Percentiles rank a stretch among this genome's conserved stretches.
Evolutionary conservation across 92 coral and sea anemone species (phyloP).

Genomic region (Epizoanthus illoricatus): DNA sequence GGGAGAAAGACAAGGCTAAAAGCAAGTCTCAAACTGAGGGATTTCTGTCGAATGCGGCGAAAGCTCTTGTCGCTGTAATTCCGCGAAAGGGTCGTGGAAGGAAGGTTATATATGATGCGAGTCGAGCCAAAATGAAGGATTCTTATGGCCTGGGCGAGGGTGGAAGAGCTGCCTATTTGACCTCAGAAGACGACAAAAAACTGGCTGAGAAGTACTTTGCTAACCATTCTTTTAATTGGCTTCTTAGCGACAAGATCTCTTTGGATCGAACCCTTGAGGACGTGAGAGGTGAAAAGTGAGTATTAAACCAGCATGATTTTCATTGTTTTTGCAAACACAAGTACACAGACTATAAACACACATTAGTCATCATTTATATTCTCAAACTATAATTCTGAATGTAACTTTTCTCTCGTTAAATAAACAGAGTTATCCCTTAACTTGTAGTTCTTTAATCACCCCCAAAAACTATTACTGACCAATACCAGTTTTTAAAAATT

Average conservation of each 20-base stretch:
- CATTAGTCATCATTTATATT: not conserved
- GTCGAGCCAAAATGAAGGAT: slow-evolving; percentile 78
- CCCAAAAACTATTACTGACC: not conserved
- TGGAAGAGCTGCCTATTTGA: slow-evolving; percentile 86
- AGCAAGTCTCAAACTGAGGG: slow-evolving; percentile 48
- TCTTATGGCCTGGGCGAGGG: slow-evolving; percentile 86
- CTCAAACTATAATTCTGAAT: too few species aligned
- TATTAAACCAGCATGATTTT: not conserved
- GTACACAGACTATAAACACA: not conserved
- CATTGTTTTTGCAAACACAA: not conserved
- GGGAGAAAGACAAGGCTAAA: slow-evolving; percentile 67
- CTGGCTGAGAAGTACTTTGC: slow-evolving; percentile 81
- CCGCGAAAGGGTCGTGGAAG: slow-evolving; percentile 70
- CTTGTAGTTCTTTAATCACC: not conserved
- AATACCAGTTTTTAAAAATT: not conserved
- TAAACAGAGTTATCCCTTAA: not conserved
- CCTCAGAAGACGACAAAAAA: slow-evolving; percentile 81
- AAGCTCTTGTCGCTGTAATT: slow-evolving; percentile 69
- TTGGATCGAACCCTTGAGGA: slow-evolving; percentile 93
- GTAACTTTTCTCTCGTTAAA: too few species aligned
- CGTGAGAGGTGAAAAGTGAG: slow-evolving; percentile 86
- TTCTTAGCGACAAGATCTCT: slow-evolving; percentile 88
- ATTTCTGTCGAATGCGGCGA: slow-evolving; percentile 65
- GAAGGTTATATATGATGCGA: slow-evolving; percentile 76
- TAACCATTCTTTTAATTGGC: slow-evolving; percentile 98